Evolutionary conservation across 2,797 vertebrate genomes (phyloP).

Genomic region (Protonibea diacanthus): DNA sequence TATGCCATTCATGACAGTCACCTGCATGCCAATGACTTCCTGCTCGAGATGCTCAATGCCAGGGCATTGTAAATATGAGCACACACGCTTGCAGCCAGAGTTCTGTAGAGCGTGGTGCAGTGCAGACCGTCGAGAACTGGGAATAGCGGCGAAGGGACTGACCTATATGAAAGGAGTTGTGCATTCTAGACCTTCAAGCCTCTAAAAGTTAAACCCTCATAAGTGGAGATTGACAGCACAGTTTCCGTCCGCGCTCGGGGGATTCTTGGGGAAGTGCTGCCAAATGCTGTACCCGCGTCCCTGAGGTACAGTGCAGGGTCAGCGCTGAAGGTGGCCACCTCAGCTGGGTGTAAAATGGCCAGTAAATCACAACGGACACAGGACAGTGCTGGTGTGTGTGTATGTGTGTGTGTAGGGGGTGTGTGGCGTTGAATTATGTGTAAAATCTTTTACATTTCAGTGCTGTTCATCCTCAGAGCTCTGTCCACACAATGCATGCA

Average conservation of each 20-base stretch:
- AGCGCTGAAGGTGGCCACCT: constrained; percentile 71
- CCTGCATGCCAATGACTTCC: constrained; percentile 49
- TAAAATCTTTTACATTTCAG: constrained; percentile 53
- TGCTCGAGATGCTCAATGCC: constrained; percentile 21
- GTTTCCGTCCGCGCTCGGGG: constrained; percentile 52
- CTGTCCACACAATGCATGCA: constrained; percentile 53
- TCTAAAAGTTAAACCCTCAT: constrained; percentile 69
- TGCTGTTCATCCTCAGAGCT: constrained; percentile 46
- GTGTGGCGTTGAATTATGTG: background rate
- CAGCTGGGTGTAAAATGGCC: constrained; percentile 73
- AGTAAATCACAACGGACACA: constrained; percentile 73
- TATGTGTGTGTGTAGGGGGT: background rate
- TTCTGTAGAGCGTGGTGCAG: constrained; percentile 47
- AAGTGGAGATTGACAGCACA: constrained; percentile 71
- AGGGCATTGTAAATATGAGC: constrained; percentile 37
- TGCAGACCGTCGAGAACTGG: constrained; percentile 52
- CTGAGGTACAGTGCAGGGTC: constrained; percentile 76
- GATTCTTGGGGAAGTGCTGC: constrained; percentile 61
- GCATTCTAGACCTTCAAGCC: constrained; percentile 57
- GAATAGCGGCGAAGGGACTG: constrained; percentile 45
- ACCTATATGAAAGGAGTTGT: constrained; percentile 55
- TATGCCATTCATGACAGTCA: constrained; percentile 56
- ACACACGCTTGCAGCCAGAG: constrained; percentile 16
- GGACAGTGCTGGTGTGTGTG: constrained; percentile 21
- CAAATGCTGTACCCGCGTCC: constrained; percentile 68